phyloP scores from a whole-genome alignment of 2,113 vertebrate genomes.

The Murina feae region DNA sequence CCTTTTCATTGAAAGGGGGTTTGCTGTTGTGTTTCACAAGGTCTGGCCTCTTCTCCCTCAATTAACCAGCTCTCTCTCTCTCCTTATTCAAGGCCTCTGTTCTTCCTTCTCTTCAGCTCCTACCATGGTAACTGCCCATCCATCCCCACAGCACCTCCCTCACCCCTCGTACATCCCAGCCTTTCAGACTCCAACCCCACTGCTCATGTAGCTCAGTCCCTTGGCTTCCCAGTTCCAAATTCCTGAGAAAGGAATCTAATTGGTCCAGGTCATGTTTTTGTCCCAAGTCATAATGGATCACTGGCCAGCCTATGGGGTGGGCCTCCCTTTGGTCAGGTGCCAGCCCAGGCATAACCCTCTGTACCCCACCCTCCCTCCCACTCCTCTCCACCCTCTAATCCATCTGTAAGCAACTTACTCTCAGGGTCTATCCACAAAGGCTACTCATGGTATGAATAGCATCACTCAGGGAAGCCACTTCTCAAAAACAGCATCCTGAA shows the following conservation, averaged over 20 bases:
- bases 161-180: neutral
- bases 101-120: neutral
- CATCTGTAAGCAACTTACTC: neutral
- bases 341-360: neutral
- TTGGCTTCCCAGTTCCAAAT: neutral
- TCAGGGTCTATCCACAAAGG: neutral
- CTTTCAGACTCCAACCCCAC: neutral
- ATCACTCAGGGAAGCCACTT: neutral
- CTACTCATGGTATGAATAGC: neutral
- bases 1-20: neutral
- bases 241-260: neutral
- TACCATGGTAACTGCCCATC: rapidly evolving
- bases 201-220: neutral
- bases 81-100: neutral
- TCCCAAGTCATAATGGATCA: neutral
- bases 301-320: neutral
- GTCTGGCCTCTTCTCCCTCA: neutral
- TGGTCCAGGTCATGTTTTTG: neutral
- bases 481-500: neutral
- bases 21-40: neutral
- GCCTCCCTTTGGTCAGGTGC: neutral
- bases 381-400: no score
- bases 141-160: neutral
- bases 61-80: neutral
- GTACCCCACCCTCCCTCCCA: neutral